A percentile compares a stretch with the other conserved stretches of the same genome.
phyloP scores from a whole-genome alignment of 2,113 vertebrate species.

The Tichodroma muraria region DNA sequence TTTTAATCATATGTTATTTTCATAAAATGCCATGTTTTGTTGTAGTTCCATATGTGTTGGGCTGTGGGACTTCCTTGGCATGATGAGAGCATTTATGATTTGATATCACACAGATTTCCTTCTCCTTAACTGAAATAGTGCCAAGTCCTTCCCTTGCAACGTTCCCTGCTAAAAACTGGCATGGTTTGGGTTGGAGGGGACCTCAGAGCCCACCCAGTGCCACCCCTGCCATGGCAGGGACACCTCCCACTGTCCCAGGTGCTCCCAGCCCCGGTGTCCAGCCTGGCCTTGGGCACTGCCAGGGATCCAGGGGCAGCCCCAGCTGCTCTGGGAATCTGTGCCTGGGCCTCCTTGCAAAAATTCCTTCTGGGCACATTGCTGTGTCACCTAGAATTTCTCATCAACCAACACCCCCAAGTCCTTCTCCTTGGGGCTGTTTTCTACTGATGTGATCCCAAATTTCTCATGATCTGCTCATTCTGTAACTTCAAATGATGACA shows the following conservation, averaged over 20 bases:
- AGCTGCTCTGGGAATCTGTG: not conserved
- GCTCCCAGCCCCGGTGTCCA: not conserved
- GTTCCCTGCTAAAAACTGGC: not conserved
- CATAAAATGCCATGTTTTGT: not conserved
- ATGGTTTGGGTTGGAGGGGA: not conserved
- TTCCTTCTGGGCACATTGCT: not conserved
- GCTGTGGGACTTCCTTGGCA: not conserved
- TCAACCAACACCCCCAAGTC: not conserved
- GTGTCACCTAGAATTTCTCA: not conserved
- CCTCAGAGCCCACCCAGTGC: fast-evolving
- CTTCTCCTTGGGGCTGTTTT: not conserved
- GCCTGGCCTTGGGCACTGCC: not conserved
- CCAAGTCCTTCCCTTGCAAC: not conserved
- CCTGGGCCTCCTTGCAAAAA: not conserved
- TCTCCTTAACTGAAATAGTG: not conserved
- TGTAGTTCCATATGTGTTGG: not conserved
- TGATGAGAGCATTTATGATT: not conserved
- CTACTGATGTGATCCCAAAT: not conserved
- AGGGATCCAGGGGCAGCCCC: not conserved
- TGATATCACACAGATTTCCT: not conserved
- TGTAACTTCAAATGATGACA: not conserved
- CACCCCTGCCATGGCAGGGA: not conserved
- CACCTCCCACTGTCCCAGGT: not conserved
- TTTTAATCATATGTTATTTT: not conserved
- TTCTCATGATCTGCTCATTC: not conserved